Evolutionary conservation across 2,113 vertebrate species (phyloP), one percentile per base, ranked within the genome.

Genomic region (Gallinago undulata): DNA sequence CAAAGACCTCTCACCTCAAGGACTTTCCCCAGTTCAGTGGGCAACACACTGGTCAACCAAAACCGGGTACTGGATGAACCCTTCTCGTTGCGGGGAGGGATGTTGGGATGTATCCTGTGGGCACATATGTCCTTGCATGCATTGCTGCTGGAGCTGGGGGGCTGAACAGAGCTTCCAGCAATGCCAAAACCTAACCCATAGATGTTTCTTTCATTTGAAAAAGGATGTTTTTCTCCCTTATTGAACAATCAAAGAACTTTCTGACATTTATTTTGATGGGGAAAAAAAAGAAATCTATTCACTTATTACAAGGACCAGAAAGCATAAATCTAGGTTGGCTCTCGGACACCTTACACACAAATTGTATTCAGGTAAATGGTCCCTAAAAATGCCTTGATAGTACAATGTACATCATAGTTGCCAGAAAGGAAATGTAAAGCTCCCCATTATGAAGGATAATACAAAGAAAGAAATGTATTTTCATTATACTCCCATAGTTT

Each of bases 401-500:
- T 83, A 94, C 62, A 69, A 55, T 57, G 84, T 96, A 80, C 94
- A 95, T 78, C 68, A 79, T 25, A 73, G 66, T 47, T 93, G 63
- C 72, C 80, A 87, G 93, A 80, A 89, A 90, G 59, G 57, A 60
- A 68, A 85, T 81, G 87, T 80, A 93, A 81, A 68, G 78, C 66
- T 64, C 45, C 31, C 76, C 87, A 81, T 93, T 93, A 89, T 73
- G 45, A 63, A 90, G 84, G 66, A 80, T 95, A 55, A 95, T 94
- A 79, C 69, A 55, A 91, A 95, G 68, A 81, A 67, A 84, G 77
- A 84, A 80, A 75, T 80, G 93, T 83, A 74, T 96, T 97, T 97
- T 96, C 95, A 97, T 97, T 96, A 96, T 96, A 73, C 67, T 96
- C 63, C 75, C 82, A 79, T 94, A 96, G 94, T 95, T 95, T 94